These are phyloP conservation scores for Hippoglossus hippoglossus DNA, from an alignment of 2,797 vertebrate genomes.

Conservation along the genomic window DNA sequence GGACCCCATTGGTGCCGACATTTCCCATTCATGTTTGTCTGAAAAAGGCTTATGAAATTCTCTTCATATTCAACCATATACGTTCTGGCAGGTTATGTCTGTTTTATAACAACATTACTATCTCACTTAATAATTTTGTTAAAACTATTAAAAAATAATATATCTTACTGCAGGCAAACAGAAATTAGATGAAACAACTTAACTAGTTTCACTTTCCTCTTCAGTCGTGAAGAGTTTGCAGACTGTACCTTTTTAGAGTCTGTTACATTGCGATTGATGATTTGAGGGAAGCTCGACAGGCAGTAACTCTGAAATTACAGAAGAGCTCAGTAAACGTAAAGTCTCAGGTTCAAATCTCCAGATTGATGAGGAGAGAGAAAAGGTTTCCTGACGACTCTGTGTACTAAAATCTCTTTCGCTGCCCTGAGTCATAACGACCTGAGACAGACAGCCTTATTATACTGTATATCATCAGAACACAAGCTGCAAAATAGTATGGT, in stretches of 20 bases:
- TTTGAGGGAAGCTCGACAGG: slow-evolving; percentile 50
- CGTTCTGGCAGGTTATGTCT: background rate
- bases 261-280: slow-evolving; percentile 48
- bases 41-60: background rate
- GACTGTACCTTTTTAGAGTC: slow-evolving; percentile 36
- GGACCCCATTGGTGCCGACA: no score
- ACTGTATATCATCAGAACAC: slow-evolving; percentile 74
- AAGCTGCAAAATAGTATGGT: slow-evolving; percentile 66
- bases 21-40: no score
- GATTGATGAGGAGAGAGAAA: slow-evolving; percentile 65
- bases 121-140: background rate
- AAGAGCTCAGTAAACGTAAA: slow-evolving; percentile 59
- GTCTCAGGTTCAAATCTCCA: slow-evolving; percentile 58
- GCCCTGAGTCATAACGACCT: slow-evolving; percentile 63
- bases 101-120: background rate
- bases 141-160: background rate
- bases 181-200: slow-evolving; percentile 17
- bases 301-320: slow-evolving; percentile 56
- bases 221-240: slow-evolving; percentile 17
- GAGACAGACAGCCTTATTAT: slow-evolving; percentile 76
- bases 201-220: slow-evolving; percentile 9
- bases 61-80: background rate
- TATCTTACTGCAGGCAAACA: slow-evolving; percentile 8
- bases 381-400: slow-evolving; percentile 55
- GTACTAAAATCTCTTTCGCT: slow-evolving; percentile 61